Evolutionary conservation across 2,888 invertebrate species (phyloP), one percentile per base, ranked within the genome.

Genomic region (Hofmannophila pseudospretella): DNA sequence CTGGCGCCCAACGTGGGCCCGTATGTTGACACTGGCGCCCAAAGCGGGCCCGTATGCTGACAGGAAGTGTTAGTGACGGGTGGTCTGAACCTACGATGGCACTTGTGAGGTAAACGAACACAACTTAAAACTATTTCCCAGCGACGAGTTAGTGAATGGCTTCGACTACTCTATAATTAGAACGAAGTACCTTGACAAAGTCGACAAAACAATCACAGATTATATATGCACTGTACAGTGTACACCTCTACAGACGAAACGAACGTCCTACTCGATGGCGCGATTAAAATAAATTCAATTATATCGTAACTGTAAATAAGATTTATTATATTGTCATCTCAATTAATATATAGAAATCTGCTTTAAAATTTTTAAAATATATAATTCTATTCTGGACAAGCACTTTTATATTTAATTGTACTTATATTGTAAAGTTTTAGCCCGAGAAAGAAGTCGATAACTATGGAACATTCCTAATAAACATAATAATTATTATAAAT

Each of bases 331-430:
- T 84, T 84, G 82, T 82, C 81, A 64, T 74, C 62, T 78, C 65
- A 69, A 79, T 19, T 19, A 65, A 71, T 81, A 85, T 76, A 80
- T 81, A 81, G 69, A 81, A 76, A 80, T 84, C 75, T 84, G 80
- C 67, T 34, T 75, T 73, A 71, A 77, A 78, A 77, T 62, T 54
- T 70, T 73, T 75, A 74, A 80, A 77, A 82, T 70, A 79, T 81
- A 78, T 67, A 53, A 61, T 58, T 75, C 69, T 71, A 70, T 58
- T 72, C 67, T 82, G 84, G 85, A 84, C 84, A 75, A 69, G 73
- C 68, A 66, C 67, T 56, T 59, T 67, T 64, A 69, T 54, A 73
- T 67, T 63, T 71, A 68, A 76, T 84, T 85, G 82, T 85, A 84
- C 84, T 85, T 78, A 78, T 62, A 76, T 67, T 72, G 76, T 77